These are phyloP conservation scores for Poicephalus gulielmi DNA, from an alignment of 2,113 vertebrate species.

Conservation along the genomic window DNA sequence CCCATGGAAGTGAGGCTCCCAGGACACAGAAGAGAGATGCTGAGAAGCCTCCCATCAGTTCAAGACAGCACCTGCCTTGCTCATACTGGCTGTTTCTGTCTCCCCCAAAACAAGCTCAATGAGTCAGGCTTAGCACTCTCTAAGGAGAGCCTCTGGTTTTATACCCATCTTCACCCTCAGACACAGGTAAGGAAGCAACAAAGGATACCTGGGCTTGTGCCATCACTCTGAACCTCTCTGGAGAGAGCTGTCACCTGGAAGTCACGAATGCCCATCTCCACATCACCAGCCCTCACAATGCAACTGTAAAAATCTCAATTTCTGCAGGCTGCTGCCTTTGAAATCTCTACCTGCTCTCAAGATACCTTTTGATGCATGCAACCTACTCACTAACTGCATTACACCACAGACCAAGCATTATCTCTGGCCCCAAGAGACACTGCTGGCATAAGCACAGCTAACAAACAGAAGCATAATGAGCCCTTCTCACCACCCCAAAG, in stretches of 20 bases:
- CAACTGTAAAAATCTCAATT: neutral
- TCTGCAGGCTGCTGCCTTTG: conserved; percentile 22
- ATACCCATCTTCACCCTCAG: neutral
- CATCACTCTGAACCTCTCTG: neutral
- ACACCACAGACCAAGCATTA: neutral
- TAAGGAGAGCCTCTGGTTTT: neutral
- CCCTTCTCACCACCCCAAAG: neutral
- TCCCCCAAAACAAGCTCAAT: neutral
- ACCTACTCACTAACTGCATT: neutral
- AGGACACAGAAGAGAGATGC: neutral
- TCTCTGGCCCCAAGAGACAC: neutral
- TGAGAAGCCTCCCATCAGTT: neutral
- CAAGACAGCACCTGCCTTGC: neutral
- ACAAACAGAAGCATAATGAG: conserved; percentile 26
- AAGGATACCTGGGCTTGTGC: neutral
- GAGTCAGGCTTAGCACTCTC: neutral
- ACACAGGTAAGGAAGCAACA: neutral
- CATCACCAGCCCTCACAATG: neutral
- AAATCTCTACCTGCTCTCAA: neutral
- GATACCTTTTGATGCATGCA: neutral
- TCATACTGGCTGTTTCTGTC: neutral
- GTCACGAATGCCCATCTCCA: neutral
- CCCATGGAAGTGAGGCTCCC: rapidly evolving
- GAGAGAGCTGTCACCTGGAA: neutral
- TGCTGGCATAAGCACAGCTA: conserved; percentile 16